Evolutionary conservation across 2,797 vertebrate genomes (phyloP).

Genomic region (Neosilurus mollespiculum): DNA sequence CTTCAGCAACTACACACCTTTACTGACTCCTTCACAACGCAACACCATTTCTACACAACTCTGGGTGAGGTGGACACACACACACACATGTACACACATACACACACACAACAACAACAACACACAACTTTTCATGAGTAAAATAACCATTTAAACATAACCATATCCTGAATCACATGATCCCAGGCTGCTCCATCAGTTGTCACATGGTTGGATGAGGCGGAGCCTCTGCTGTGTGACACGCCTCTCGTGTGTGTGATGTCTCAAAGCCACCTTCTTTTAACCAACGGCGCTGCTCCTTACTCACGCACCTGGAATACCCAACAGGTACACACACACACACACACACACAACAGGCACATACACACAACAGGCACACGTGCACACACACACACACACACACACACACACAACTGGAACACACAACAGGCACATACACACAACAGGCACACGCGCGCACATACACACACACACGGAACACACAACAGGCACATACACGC

Average conservation of each 20-base stretch:
- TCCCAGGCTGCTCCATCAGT: slow-evolving; percentile 68
- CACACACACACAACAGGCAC: no score
- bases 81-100: neutral
- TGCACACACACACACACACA: no score
- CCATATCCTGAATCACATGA: neutral
- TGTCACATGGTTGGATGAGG: slow-evolving; percentile 64
- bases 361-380: no score
- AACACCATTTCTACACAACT: slow-evolving; percentile 72
- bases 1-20: slow-evolving; percentile 56
- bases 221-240: slow-evolving; percentile 65
- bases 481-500: neutral
- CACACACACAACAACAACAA: slow-evolving; percentile 1
- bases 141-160: no score
- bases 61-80: slow-evolving; percentile 67
- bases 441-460: no score
- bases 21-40: slow-evolving; percentile 64
- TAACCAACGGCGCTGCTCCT: slow-evolving; percentile 50
- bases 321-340: slow-evolving; percentile 71
- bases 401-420: neutral
- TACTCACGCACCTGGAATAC: slow-evolving; percentile 69
- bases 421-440: neutral
- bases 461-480: neutral
- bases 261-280: slow-evolving; percentile 58
- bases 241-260: slow-evolving; percentile 72
- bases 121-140: no score